Conservation (phyloP, 2,113 vertebrate species). For the Ciconia stormi region DNA sequence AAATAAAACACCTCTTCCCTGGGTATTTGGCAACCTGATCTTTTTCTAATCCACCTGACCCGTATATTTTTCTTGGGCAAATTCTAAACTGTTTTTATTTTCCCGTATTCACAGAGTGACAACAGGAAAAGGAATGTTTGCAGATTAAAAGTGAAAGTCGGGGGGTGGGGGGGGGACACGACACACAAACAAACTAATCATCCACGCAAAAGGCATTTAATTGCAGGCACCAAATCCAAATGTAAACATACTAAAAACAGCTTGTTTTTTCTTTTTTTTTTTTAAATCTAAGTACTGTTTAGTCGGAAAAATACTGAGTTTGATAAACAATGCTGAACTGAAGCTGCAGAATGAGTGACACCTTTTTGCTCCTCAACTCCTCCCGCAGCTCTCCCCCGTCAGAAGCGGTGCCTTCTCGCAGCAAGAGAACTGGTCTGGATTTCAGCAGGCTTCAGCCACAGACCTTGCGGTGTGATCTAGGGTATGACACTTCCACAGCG, state of each 20-base stretch:
- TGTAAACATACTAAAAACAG: neutral
- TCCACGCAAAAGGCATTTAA: neutral
- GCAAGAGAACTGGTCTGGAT: fast-evolving
- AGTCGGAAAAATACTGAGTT: neutral
- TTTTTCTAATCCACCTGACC: neutral
- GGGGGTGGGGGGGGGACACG: neutral
- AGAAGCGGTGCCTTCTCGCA: fast-evolving
- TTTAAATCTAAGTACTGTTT: neutral
- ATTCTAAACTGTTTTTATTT: neutral
- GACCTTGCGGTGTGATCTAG: neutral
- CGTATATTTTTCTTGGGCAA: neutral
- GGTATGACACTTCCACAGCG: fast-evolving
- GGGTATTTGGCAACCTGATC: neutral
- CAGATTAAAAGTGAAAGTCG: neutral
- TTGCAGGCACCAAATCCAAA: neutral
- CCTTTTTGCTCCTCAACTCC: neutral
- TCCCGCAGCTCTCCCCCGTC: neutral
- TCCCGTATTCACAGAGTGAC: neutral
- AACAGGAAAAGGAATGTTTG: neutral
- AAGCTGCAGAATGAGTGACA: neutral
- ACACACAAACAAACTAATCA: fast-evolving
- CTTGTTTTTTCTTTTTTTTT: neutral
- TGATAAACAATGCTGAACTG: neutral
- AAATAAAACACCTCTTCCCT: neutral
- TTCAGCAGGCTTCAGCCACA: neutral